These are phyloP conservation scores for Pollenia angustigena DNA, from an alignment of 2,888 invertebrate genomes.

Conservation along the genomic window DNA sequence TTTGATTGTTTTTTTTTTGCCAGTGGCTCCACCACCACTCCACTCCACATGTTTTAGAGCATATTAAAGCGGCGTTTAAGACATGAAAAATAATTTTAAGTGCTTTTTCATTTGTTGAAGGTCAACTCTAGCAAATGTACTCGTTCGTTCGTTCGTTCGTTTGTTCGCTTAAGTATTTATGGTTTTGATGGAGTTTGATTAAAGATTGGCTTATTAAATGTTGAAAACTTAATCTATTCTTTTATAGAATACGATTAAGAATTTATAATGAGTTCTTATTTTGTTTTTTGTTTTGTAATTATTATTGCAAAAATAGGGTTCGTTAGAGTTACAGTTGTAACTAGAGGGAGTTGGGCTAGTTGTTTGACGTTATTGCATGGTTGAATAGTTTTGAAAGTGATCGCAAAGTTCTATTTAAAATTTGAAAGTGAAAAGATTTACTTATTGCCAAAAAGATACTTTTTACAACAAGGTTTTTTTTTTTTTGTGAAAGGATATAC, in stretches of 20 bases:
- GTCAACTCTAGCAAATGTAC: slow-evolving; percentile 63
- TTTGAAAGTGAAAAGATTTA: not conserved
- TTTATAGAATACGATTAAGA: slow-evolving; percentile 33
- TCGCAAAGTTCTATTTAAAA: not conserved
- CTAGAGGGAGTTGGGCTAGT: slow-evolving; percentile 10
- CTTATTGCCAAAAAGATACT: not conserved
- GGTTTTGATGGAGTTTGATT: slow-evolving; percentile 36
- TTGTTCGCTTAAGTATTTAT: slow-evolving; percentile 36
- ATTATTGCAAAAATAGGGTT: slow-evolving; percentile 24
- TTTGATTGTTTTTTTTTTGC: slow-evolving; percentile 52
- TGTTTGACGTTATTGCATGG: not conserved
- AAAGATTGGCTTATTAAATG: slow-evolving; percentile 45
- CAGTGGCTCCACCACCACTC: slow-evolving; percentile 44
- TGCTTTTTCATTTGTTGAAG: slow-evolving; percentile 66
- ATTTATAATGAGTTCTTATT: slow-evolving; percentile 51
- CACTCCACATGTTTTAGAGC: not conserved
- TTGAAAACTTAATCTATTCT: slow-evolving; percentile 38
- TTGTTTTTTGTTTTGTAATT: not conserved
- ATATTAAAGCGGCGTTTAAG: slow-evolving; percentile 24
- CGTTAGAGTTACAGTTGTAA: not conserved
- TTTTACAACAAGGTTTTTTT: no score
- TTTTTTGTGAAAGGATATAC: no score
- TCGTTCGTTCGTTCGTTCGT: not conserved
- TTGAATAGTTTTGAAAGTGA: slow-evolving; percentile 30
- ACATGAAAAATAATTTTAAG: slow-evolving; percentile 45